Evolutionary conservation across 2,797 vertebrate species (phyloP).

Genomic region (Fratercula arctica): DNA sequence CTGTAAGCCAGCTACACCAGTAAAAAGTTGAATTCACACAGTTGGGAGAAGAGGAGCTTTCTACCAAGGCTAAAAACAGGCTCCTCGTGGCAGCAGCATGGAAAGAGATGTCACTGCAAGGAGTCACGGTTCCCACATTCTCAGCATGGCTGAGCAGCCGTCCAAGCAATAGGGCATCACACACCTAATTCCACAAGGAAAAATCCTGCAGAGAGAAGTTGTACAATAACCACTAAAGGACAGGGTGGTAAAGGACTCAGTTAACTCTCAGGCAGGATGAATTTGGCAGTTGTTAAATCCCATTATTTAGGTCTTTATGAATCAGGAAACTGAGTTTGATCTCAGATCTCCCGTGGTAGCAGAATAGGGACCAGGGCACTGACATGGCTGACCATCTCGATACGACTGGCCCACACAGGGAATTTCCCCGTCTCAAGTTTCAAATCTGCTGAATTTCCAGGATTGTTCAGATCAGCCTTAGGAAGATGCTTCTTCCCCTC

Average conservation of each 20-base stretch:
- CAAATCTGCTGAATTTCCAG: neutral
- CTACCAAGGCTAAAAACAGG: neutral
- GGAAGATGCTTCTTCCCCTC: neutral
- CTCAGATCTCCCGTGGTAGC: neutral
- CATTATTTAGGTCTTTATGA: neutral
- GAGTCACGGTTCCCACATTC: fast-evolving
- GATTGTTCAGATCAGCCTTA: neutral
- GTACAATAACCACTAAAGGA: neutral
- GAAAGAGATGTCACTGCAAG: neutral
- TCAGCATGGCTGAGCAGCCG: neutral
- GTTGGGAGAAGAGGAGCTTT: neutral
- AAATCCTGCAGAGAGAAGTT: neutral
- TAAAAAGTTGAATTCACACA: neutral
- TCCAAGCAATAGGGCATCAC: fast-evolving
- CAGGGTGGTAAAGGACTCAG: neutral
- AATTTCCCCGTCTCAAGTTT: neutral
- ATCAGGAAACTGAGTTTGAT: neutral
- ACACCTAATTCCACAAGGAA: neutral
- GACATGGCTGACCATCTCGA: neutral
- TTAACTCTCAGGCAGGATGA: neutral
- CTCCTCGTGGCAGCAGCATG: neutral
- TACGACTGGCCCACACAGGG: neutral
- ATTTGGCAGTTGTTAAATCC: neutral
- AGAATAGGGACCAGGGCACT: neutral
- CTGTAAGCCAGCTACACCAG: neutral